Evolutionary conservation across 2,888 invertebrate genomes (phyloP), one percentile per base, ranked within the genome.

Genomic region (Brenthis hecate): DNA sequence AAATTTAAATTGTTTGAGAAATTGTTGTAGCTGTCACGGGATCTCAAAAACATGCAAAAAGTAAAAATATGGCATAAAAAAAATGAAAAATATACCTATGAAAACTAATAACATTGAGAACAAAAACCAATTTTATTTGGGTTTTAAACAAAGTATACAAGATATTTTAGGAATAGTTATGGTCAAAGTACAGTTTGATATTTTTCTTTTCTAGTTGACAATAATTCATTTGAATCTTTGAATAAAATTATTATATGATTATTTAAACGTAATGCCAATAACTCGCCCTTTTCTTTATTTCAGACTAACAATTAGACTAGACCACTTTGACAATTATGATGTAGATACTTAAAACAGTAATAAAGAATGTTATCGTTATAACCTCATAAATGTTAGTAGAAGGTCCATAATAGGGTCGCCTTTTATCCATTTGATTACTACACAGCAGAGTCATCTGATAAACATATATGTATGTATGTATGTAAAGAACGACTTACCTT

Each of bases 31-130:
- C 55, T 60, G 63, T 43, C 58, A 56, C 53, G 43, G 51, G 66
- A 64, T 70, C 67, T 67, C 56, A 50, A 71, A 68, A 54, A 65
- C n/a, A 48, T 53, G 43, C 48, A 58, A 32, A 64, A 57, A n/a
- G 36, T 58, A 60, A 58, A 58, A 36, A 11, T 2, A 11, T 43
- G 36, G 36, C 6, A 8, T 16, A 53, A 19, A 56, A 48, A 48
- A 58, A 47, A n/a, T 19, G 16, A 13, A 54, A 8, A 19, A 54
- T 23, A 3, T 13, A 11, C 11, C 19, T 54, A 13, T 23, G 11
- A 54, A 54, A 43, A 11, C 2, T 54, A 54, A 54, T 54, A 54
- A 54, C 19, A 53, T 19, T 43, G 36, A 43, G 1, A 19, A 54
- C 13, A 53, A 4, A 16, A n/a, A 5, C 4, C 28, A 28, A 28